Evolutionary conservation across 2,888 invertebrate genomes (phyloP), one percentile per base, ranked within the genome.

Genomic region (Andrena praecox): DNA sequence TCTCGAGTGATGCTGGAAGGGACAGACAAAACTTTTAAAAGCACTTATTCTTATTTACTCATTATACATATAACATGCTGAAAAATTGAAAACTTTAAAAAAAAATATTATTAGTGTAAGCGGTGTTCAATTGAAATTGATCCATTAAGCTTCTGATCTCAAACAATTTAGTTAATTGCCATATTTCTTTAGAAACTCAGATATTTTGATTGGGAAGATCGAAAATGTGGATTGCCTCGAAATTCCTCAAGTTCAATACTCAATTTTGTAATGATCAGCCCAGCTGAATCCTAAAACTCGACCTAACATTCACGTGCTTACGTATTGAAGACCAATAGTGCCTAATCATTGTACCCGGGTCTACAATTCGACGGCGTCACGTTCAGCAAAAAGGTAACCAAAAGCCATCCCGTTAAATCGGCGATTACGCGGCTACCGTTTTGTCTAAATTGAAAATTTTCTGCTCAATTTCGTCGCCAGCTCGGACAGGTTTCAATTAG

Each of bases 371-470:
- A 79, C 80, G 80, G 73, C 50, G 62, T 71, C 69, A 84, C 33
- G 42, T n/a, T 54, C 31, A 62, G 86, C 27, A 86, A 89, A 89
- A 89, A 84, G 87, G 73, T 85, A 84, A 88, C 85, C 71, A 83
- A 78, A 78, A 85, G 82, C 62, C 76, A 73, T 68, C 63, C 87
- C 86, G 87, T 90, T 89, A 87, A 91, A 91, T 89, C 80, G 77
- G 31, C 86, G 77, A 90, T 91, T 92, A 92, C 82, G 80, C 88
- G 89, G 86, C 82, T 82, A 75, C 82, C 82, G 76, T 74, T 89
- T 89, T 85, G 70, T 76, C 63, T 68, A 86, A 91, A 89, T 90
- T 84, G 81, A 79, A 89, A 88, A 90, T 91, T 91, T 91, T 91
- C 89, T 87, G 88, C 90, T 81, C 85, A 86, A 90, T 91, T 91